Evolutionary conservation across 2,888 invertebrate genomes (phyloP), one percentile per base, ranked within the genome.

Genomic region (Napeogenes sylphis): DNA sequence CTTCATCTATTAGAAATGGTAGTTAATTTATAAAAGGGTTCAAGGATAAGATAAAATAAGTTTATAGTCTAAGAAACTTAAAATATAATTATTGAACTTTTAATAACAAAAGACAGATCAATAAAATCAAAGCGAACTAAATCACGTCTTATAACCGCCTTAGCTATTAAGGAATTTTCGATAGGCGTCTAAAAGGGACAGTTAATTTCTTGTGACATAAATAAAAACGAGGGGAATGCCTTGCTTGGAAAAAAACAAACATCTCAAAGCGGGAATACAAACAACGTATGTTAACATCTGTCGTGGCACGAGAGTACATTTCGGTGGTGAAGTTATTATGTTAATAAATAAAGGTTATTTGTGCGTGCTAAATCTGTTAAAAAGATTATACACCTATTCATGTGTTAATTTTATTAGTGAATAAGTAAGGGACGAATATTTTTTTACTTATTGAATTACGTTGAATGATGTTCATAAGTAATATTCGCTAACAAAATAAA

Each of bases 231-330:
- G 65, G 68, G 62, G 73, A 71, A 73, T 81, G 80, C 80, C 76
- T 79, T 80, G 78, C 80, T 75, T 64, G 69, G 83, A 82, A 85
- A 87, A 86, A 81, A 88, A 89, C 86, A 89, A 87, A 89, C 89
- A 90, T 88, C 83, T 84, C 80, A 82, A 83, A 86, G 84, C 84
- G 87, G 82, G 88, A 88, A 87, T 89, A 90, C 90, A 90, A 89
- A 89, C 89, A 87, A 81, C 87, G 86, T 87, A 80, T 90, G 90
- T 88, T 90, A 87, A 87, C 90, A 90, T 90, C 89, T 90, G 90
- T 90, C 82, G 81, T 59, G 73, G 82, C 87, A 84, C 86, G 87
- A 73, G 82, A 59, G 84, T 83, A 86, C 84, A 77, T 75, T 69
- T 73, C 73, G 51, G 64, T 46, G 61, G 73, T 68, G 57, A 77